Base-by-base conservation (phyloP, 2,888 invertebrate genomes). In the Drosophila robusta region DNA sequence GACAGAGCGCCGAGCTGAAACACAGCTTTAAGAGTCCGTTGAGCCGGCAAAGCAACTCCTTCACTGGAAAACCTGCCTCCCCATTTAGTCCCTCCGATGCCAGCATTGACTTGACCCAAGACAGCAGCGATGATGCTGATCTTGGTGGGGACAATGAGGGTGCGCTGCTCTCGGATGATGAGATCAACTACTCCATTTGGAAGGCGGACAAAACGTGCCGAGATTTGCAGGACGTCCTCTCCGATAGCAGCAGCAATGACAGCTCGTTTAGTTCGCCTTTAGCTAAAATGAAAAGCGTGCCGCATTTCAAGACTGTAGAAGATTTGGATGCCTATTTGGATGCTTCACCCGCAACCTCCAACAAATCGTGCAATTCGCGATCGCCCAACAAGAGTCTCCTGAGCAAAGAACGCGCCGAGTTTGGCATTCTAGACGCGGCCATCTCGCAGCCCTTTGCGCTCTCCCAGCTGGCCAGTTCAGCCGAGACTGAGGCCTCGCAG, bases 151-250 rank as follows among this genome's bases (percentile, higher is more conserved):
- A 64, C 16, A 62, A 80, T 51, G 86, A 87, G n/a, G 93, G 93
- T 44, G 74, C 88, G 8, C 42, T 91, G 8, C 76, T 92, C 22
- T 92, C 92, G 2, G 95, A 95, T 82, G 94, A 94, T 76, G 95
- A 95, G 92, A 91, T 95, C 22, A 94, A 95, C 83, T 95, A 95
- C 91, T 95, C 95, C 0, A 89, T 94, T 49, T 92, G 93, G 83
- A 89, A 86, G 51, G 87, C 90, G 7, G 75, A 90, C 54, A 90
- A 85, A 58, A 74, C 78, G 2, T 55, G 39, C 11, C 56, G 36
- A 0, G 38, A 58, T 3, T 11, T 50, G 11, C 39, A 44, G 5
- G 44, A 69, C 6, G 38, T 7, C 11, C 39, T 9, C n/a, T 54
- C 50, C 4, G 50, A 42, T 3, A 55, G 22, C 16, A 66, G 57